These are phyloP conservation scores for Zaprionus lachaisei DNA, from an alignment of 1,140 invertebrate species.

Conservation along the genomic window DNA sequence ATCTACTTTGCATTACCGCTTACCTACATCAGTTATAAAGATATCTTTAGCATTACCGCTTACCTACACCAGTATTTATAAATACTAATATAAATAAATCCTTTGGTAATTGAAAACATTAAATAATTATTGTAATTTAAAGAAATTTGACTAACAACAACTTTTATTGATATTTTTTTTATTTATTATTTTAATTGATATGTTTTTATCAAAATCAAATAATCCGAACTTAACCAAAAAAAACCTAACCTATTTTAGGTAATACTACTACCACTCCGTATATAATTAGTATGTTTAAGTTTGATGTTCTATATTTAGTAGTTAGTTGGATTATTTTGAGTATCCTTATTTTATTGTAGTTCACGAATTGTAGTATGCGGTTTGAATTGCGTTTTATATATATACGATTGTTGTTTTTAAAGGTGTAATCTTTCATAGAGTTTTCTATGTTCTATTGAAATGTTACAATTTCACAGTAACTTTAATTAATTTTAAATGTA, in stretches of 20 bases:
- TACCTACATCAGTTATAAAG: no score
- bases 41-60: no score
- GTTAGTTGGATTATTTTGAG: background rate
- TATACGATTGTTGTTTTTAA: slow-evolving; percentile 40
- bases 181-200: no score
- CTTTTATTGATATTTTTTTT: no score
- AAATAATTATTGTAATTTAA: no score
- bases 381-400: slow-evolving; percentile 44
- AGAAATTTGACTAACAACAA: no score
- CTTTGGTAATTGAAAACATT: no score
- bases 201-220: background rate
- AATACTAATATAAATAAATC: no score
- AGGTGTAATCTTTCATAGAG: slow-evolving; percentile 21
- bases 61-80: no score
- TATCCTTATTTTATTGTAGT: slow-evolving; percentile 17
- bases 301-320: background rate
- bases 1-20: no score
- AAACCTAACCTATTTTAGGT: background rate
- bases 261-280: background rate
- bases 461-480: background rate
- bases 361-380: slow-evolving; percentile 28
- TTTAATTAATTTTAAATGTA: background rate
- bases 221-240: background rate
- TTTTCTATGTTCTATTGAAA: background rate
- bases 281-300: background rate